Conservation (phyloP, 2,113 vertebrate species). For the Archilochus colubris region DNA sequence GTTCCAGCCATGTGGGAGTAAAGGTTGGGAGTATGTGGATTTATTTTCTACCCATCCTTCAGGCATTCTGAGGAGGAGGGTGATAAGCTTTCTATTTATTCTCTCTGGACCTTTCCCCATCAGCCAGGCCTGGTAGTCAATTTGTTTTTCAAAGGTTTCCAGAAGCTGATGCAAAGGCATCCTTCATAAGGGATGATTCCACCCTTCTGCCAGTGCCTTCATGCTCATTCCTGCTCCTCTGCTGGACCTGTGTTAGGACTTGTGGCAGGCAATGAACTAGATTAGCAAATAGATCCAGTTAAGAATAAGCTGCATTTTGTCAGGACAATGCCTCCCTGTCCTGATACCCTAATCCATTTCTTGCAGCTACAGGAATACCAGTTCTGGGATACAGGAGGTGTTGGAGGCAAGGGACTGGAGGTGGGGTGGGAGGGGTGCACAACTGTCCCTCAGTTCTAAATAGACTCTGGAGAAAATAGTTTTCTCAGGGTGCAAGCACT, state of each 20-base stretch:
- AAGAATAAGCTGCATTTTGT: background rate
- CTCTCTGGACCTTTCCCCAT: background rate
- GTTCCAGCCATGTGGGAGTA: background rate
- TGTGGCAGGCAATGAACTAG: background rate
- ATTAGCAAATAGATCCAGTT: background rate
- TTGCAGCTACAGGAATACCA: background rate
- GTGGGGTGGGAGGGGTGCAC: background rate
- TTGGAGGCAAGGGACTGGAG: background rate
- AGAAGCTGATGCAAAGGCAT: background rate
- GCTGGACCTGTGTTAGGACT: background rate
- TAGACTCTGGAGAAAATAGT: background rate
- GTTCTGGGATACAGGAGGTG: background rate
- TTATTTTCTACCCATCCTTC: background rate
- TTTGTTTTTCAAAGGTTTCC: background rate
- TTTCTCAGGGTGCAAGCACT: background rate
- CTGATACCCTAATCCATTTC: background rate
- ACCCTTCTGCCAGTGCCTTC: background rate
- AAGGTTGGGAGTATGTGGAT: background rate
- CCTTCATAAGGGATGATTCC: background rate
- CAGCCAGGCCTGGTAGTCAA: background rate
- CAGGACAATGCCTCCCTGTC: background rate
- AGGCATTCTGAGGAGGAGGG: background rate
- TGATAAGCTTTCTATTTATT: background rate
- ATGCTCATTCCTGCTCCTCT: background rate
- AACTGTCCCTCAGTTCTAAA: background rate